These are phyloP conservation scores for Pica pica DNA, from an alignment of 2,113 vertebrate genomes.

Conservation along the genomic window DNA sequence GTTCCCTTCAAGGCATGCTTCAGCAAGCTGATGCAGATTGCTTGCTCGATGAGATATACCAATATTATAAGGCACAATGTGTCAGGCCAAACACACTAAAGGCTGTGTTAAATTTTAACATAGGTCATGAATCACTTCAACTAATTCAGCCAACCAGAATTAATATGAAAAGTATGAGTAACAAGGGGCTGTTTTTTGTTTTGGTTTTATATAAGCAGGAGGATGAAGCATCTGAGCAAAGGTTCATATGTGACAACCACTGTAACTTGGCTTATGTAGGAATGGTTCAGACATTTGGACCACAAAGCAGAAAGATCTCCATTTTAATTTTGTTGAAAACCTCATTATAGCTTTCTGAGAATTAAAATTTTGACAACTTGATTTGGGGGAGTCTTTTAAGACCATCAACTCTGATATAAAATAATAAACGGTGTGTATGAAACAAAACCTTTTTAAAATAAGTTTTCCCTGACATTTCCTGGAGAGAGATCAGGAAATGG, in stretches of 20 bases:
- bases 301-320: background rate
- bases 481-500: conserved; percentile 19
- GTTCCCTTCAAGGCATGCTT: background rate
- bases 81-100: background rate
- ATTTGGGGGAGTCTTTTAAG: background rate
- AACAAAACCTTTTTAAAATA: background rate
- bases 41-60: background rate
- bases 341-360: background rate
- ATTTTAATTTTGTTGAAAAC: background rate
- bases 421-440: background rate
- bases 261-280: background rate
- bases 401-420: background rate
- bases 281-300: background rate
- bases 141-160: background rate
- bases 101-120: background rate
- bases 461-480: background rate
- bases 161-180: conserved; percentile 33
- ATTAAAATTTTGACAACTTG: background rate
- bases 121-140: conserved; percentile 32
- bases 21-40: background rate
- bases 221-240: conserved; percentile 39
- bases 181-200: background rate
- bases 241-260: background rate
- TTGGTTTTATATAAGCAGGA: conserved; percentile 17
- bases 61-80: background rate